These are phyloP conservation scores for Tineola bisselliella DNA, from an alignment of 2,888 invertebrate species.

Conservation along the genomic window DNA sequence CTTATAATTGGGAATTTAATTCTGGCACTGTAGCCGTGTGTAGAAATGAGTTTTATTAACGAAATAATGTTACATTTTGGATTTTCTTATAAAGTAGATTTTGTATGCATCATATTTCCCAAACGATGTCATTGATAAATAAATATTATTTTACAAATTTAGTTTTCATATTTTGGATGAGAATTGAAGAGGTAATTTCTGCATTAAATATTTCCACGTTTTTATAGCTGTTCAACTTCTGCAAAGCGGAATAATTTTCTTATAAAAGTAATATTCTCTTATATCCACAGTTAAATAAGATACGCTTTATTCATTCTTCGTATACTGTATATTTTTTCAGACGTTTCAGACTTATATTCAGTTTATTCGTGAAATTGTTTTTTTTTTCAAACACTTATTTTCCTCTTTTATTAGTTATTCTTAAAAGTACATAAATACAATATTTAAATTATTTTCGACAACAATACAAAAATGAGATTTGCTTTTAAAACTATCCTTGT, in stretches of 20 bases:
- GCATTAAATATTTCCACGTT: background rate
- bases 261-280: background rate
- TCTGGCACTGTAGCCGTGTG: background rate
- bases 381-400: background rate
- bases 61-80: background rate
- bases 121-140: background rate
- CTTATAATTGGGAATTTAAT: conserved; percentile 1
- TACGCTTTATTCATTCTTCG: background rate
- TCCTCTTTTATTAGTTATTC: background rate
- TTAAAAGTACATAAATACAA: background rate
- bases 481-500: too few relatives aligned
- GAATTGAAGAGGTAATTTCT: too few relatives aligned
- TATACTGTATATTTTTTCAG: background rate
- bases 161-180: too few relatives aligned
- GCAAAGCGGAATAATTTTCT: background rate
- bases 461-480: too few relatives aligned
- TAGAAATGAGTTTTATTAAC: background rate
- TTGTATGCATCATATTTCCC: background rate
- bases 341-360: background rate
- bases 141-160: background rate
- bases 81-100: background rate
- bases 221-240: background rate
- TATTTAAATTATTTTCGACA: too few relatives aligned
- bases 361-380: background rate
- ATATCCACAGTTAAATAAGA: background rate